Conservation (phyloP, 2,888 invertebrate genomes). For the Heliconius charithonia region DNA sequence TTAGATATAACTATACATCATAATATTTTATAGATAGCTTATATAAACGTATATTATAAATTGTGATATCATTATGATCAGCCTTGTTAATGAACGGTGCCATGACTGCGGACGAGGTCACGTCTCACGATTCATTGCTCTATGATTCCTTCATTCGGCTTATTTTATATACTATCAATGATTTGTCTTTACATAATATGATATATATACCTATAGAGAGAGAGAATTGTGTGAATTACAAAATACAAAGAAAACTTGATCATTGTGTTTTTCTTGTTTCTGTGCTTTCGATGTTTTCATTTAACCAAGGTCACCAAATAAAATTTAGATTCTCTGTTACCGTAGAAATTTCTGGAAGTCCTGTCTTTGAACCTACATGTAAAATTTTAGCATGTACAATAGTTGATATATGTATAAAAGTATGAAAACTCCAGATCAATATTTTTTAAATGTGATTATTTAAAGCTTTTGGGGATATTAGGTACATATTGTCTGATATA, state of each 20-base stretch:
- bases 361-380: too few species aligned
- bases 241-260: too few species aligned
- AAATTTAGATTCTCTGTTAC: too few species aligned
- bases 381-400: too few species aligned
- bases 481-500: not conserved
- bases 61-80: conserved; percentile 66
- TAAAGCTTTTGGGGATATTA: too few species aligned
- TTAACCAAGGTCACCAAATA: too few species aligned
- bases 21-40: conserved; percentile 19
- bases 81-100: conserved; percentile 77
- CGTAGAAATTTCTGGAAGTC: too few species aligned
- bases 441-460: not conserved
- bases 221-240: not conserved
- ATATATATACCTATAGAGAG: not conserved
- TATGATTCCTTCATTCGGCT: conserved; percentile 41
- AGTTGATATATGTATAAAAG: not conserved
- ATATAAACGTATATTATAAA: conserved; percentile 22
- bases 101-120: conserved; percentile 64
- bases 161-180: not conserved
- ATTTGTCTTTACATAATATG: not conserved
- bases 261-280: not conserved
- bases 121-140: conserved; percentile 55
- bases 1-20: not conserved
- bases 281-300: not conserved
- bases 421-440: not conserved